A percentile compares a stretch with the other conserved stretches of the same genome.
phyloP scores from a whole-genome alignment of 2,888 invertebrate species.

The Cheilosia variabilis region DNA sequence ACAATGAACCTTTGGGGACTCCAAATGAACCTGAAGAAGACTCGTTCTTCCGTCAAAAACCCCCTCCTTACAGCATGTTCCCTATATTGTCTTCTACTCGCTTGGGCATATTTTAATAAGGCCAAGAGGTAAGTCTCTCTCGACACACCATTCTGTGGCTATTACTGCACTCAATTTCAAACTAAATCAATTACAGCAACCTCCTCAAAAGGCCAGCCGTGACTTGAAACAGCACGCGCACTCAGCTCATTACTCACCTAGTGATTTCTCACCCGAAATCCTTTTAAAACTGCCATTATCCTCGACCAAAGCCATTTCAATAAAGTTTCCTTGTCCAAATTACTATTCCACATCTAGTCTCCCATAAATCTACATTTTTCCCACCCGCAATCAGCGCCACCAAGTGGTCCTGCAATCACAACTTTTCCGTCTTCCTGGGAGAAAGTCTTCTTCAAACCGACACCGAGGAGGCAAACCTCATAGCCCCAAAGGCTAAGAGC shows the following conservation, averaged over 20 bases:
- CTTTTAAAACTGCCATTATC: constrained; percentile 6
- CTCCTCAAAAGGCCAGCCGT: too few relatives aligned
- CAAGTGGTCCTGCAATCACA: constrained; percentile 65
- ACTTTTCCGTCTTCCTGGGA: constrained; percentile 10
- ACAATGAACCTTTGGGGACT: too few relatives aligned
- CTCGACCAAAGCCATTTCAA: constrained; percentile 19
- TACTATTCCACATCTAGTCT: constrained; percentile 44
- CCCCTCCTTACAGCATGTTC: too few relatives aligned
- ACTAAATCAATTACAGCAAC: too few relatives aligned
- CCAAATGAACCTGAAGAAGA: too few relatives aligned
- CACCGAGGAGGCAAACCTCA: constrained; percentile 20
- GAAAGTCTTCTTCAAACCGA: constrained; percentile 41
- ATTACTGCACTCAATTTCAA: too few relatives aligned
- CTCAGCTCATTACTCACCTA: constrained; percentile 5
- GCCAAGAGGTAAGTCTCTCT: too few relatives aligned
- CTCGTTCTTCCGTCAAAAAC: too few relatives aligned
- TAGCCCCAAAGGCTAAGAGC: constrained; percentile 24
- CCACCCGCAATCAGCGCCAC: constrained; percentile 63
- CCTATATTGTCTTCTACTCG: too few relatives aligned
- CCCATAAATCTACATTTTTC: constrained; percentile 54
- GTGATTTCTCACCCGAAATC: not conserved
- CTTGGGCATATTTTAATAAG: too few relatives aligned
- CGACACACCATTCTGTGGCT: too few relatives aligned
- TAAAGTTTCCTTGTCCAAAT: constrained; percentile 56
- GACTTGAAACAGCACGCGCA: not conserved